These are phyloP conservation scores for Monopterus albus DNA, from an alignment of 2,113 vertebrate genomes.

Conservation along the genomic window DNA sequence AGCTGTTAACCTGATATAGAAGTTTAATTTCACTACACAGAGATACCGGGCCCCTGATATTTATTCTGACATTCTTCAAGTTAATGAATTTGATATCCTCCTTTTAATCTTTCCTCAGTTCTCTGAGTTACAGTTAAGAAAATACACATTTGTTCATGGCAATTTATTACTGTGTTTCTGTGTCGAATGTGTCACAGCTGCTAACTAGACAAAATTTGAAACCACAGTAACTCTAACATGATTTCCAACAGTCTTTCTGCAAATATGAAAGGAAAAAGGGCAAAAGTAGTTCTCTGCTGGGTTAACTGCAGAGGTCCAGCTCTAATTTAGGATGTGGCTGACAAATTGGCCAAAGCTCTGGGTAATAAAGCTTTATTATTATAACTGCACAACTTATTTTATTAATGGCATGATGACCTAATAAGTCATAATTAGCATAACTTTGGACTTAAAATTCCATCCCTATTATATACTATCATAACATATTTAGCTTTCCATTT, in stretches of 20 bases:
- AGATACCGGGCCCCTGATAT: not conserved
- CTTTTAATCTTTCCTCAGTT: not conserved
- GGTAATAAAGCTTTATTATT: slow-evolving; percentile 65
- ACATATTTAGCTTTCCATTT: too few species aligned
- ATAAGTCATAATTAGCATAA: slow-evolving; percentile 20
- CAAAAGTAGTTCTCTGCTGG: slow-evolving; percentile 11
- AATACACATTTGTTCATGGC: not conserved
- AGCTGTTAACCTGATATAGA: too few species aligned
- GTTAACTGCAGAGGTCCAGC: slow-evolving; percentile 34
- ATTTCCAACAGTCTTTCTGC: slow-evolving; percentile 15
- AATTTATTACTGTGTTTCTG: not conserved
- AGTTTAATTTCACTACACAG: not conserved
- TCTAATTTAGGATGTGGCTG: slow-evolving; percentile 64
- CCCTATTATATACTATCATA: not conserved
- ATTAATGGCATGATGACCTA: slow-evolving; percentile 30
- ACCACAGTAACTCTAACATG: not conserved
- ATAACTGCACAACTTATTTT: slow-evolving; percentile 34
- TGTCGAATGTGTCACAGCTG: not conserved
- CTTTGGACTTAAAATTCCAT: slow-evolving; percentile 19
- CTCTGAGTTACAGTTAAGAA: not conserved
- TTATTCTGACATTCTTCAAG: not conserved
- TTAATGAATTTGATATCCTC: slow-evolving; percentile 9
- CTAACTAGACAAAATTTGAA: not conserved
- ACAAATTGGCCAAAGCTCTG: slow-evolving; percentile 59
- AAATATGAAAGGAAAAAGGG: slow-evolving; percentile 20